Percentiles rank a stretch among this genome's conserved stretches.
phyloP scores from a whole-genome alignment of 2,888 invertebrate genomes.

The Xestobium rufovillosum region DNA sequence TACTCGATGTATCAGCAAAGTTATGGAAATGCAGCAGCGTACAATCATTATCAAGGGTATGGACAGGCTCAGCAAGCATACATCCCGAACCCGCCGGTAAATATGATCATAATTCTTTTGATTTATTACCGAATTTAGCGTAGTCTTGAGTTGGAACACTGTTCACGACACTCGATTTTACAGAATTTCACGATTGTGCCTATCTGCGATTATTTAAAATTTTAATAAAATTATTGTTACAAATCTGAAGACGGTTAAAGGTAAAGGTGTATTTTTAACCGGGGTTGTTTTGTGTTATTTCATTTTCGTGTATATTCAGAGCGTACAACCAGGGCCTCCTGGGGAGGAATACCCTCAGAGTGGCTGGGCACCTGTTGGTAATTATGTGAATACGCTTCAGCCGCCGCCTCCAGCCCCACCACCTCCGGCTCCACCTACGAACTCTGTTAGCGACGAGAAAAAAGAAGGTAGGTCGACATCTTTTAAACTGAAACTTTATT shows the following conservation, averaged over 20 bases:
- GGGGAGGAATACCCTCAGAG: constrained; percentile 25
- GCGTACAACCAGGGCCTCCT: constrained; percentile 25
- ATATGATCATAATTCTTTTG: not conserved
- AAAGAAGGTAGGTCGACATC: constrained; percentile 18
- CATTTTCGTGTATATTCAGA: constrained; percentile 24
- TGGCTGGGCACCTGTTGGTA: constrained; percentile 28
- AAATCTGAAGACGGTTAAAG: constrained; percentile 23
- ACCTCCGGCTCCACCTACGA: constrained; percentile 32
- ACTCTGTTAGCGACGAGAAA: constrained; percentile 32
- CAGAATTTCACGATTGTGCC: constrained; percentile 24
- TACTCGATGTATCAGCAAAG: constrained; percentile 28
- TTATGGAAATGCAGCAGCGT: constrained; percentile 25
- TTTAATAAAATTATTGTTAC: no score
- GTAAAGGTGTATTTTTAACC: constrained; percentile 21
- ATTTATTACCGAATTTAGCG: constrained; percentile 8
- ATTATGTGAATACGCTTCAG: constrained; percentile 20
- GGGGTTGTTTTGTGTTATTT: constrained; percentile 11
- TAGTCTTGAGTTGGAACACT: constrained; percentile 18
- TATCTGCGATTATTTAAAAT: constrained; percentile 25
- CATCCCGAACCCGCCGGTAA: constrained; percentile 5
- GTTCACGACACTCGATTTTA: constrained; percentile 26
- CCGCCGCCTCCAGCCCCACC: constrained; percentile 14
- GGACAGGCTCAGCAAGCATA: no score
- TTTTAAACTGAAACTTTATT: constrained; percentile 12
- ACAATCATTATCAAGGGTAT: constrained; percentile 29